phyloP scores from a whole-genome alignment of 2,888 invertebrate genomes.

The Drosophila acutilabella region DNA sequence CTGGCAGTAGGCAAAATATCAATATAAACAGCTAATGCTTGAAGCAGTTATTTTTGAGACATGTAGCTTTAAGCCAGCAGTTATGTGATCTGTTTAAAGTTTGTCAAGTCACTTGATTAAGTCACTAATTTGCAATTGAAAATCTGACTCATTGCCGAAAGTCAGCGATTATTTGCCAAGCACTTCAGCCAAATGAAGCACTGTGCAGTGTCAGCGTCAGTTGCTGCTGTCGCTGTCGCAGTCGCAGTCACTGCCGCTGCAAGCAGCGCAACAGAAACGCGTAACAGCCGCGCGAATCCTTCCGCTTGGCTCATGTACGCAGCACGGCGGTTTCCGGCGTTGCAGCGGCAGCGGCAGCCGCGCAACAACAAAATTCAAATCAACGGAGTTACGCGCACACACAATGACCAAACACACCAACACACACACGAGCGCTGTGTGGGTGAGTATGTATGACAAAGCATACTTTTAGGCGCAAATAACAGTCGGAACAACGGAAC shows the following conservation, averaged over 20 bases:
- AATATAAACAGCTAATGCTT: too few relatives aligned
- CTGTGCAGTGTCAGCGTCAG: neutral
- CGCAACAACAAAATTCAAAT: conserved; percentile 64
- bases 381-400: conserved; percentile 71
- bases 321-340: conserved; percentile 55
- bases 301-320: conserved; percentile 64
- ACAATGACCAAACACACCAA: conserved; percentile 29
- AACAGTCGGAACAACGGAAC: conserved; percentile 61
- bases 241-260: neutral
- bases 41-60: too few relatives aligned
- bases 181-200: neutral
- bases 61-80: neutral
- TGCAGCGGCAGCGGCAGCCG: conserved; percentile 48
- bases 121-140: neutral
- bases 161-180: neutral
- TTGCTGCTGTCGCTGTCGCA: neutral
- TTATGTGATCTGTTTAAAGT: neutral
- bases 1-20: too few relatives aligned
- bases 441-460: conserved; percentile 58
- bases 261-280: conserved; percentile 2
- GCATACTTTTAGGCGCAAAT: conserved; percentile 79
- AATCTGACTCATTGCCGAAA: neutral
- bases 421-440: conserved; percentile 3
- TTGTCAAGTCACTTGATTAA: neutral
- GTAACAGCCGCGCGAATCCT: conserved; percentile 53